Conservation (phyloP, 2,888 invertebrate species). For the Cotesia congregata region DNA sequence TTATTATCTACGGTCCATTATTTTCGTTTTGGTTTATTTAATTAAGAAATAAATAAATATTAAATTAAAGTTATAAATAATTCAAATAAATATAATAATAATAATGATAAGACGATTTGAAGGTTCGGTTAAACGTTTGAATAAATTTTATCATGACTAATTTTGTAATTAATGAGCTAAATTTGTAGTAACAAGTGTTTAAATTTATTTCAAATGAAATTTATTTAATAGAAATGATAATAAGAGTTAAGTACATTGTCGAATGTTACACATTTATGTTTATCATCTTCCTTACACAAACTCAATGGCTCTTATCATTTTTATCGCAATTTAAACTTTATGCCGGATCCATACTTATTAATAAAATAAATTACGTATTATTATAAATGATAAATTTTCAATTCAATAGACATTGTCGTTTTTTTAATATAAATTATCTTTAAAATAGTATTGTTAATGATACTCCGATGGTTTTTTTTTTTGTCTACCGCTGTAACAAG, state of each 20-base stretch:
- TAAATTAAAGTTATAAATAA: not conserved
- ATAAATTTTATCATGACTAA: not conserved
- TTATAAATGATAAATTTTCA: not conserved
- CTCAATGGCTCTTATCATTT: conserved; percentile 46
- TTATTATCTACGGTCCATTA: not conserved
- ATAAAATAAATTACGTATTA: not conserved
- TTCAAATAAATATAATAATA: too few relatives aligned
- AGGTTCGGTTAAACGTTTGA: not conserved
- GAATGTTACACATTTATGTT: conserved; percentile 5
- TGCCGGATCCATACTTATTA: conserved; percentile 37
- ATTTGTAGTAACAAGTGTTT: conserved; percentile 7
- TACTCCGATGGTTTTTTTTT: not conserved
- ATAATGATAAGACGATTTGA: not conserved
- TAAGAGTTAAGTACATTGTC: not conserved
- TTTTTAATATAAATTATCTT: not conserved
- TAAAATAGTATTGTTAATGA: not conserved
- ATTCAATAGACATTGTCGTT: not conserved
- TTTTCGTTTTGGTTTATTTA: not conserved
- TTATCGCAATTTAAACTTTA: conserved; percentile 50
- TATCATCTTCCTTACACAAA: conserved; percentile 28
- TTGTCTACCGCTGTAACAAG: not conserved
- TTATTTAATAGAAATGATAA: conserved; percentile 12
- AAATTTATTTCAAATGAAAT: conserved; percentile 8
- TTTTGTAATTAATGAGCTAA: not conserved
- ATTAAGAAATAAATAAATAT: not conserved